phyloP scores from a whole-genome alignment of 2,113 vertebrate species.

The Laticauda colubrina region DNA sequence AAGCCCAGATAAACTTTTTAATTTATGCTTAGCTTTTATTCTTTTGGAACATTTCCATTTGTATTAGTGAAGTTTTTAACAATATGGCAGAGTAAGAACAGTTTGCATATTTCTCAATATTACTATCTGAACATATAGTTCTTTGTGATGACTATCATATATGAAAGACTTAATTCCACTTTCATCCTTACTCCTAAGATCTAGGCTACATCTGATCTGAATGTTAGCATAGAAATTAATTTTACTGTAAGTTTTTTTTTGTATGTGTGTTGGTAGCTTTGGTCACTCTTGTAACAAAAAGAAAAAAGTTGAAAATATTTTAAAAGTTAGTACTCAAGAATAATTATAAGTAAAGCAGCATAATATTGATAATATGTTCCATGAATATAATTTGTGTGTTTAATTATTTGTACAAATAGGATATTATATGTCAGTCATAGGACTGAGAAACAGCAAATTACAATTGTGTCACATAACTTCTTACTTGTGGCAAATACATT shows the following conservation, averaged over 20 bases:
- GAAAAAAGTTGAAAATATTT: neutral
- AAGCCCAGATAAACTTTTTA: neutral
- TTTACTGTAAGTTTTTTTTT: neutral
- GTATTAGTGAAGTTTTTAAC: neutral
- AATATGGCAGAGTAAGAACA: neutral
- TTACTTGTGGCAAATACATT: neutral
- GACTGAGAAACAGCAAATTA: neutral
- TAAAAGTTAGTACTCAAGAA: constrained; percentile 19
- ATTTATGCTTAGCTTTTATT: neutral
- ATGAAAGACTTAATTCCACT: neutral
- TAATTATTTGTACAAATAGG: constrained; percentile 23
- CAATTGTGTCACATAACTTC: neutral
- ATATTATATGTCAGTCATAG: neutral
- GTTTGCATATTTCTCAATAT: neutral
- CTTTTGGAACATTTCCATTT: neutral
- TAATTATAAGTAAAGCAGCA: constrained; percentile 34
- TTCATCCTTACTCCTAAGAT: neutral
- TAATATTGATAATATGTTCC: constrained; percentile 11
- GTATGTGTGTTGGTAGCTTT: neutral
- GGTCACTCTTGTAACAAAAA: neutral
- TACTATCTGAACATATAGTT: neutral
- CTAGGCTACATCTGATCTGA: neutral
- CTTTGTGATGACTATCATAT: neutral
- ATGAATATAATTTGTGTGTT: neutral
- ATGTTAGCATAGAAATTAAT: neutral